Conservation (phyloP, 1,140 invertebrate species). For the Listronotus bonariensis region DNA sequence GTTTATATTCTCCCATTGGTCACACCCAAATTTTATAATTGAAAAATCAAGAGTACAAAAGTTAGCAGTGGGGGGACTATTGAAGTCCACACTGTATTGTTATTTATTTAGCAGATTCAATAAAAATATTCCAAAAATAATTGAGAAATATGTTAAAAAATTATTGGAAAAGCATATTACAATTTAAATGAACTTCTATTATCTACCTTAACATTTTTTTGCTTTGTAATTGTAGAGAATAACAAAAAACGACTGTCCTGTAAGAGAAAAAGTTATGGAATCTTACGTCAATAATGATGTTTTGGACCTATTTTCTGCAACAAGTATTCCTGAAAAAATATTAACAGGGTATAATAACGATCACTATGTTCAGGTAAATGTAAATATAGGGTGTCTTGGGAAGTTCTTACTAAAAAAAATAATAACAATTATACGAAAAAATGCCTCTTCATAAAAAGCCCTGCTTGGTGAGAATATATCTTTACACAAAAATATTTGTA, state of each 20-base stretch:
- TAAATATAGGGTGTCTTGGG: too few species aligned
- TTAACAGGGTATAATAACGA: slow-evolving; percentile 11
- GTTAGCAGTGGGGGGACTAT: too few species aligned
- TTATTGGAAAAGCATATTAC: too few species aligned
- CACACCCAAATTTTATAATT: too few species aligned
- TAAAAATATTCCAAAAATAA: too few species aligned
- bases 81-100: too few species aligned
- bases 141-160: too few species aligned
- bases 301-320: slow-evolving; percentile 17
- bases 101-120: too few species aligned
- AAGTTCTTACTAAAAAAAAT: background rate
- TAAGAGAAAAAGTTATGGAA: slow-evolving; percentile 22
- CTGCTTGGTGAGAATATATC: background rate
- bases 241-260: slow-evolving; percentile 18
- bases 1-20: too few species aligned
- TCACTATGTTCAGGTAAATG: slow-evolving; percentile 24
- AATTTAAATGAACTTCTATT: too few species aligned
- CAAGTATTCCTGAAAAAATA: slow-evolving; percentile 29
- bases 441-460: background rate
- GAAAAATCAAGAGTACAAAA: too few species aligned
- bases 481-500: background rate
- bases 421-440: background rate
- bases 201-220: too few species aligned
- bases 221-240: slow-evolving; percentile 26
- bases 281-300: slow-evolving; percentile 24